These are phyloP conservation scores for Sympetrum striolatum DNA, from an alignment of 2,888 invertebrate species.

Conservation along the genomic window DNA sequence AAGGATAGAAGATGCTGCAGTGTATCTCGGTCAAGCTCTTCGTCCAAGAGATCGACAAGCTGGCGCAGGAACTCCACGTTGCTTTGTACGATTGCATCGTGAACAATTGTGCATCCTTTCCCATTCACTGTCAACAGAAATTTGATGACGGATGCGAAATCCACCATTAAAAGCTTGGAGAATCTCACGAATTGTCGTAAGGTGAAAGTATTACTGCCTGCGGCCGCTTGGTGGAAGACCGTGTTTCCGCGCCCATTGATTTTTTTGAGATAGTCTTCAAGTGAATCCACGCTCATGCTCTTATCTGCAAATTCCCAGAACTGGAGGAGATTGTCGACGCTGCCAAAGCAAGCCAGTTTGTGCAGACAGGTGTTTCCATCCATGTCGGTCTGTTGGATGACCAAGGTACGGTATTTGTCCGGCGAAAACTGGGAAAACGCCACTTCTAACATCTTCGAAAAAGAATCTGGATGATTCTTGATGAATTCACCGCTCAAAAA, in stretches of 20 bases:
- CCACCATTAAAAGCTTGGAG: background rate
- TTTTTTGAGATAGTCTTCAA: background rate
- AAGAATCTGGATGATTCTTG: background rate
- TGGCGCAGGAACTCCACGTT: background rate
- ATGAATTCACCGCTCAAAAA: background rate
- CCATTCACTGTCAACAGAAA: background rate
- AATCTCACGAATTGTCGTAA: background rate
- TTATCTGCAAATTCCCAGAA: constrained; percentile 12
- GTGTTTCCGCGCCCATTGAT: background rate
- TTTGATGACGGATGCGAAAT: background rate
- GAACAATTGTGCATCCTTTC: background rate
- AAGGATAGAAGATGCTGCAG: background rate
- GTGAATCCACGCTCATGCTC: background rate
- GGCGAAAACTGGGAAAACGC: background rate
- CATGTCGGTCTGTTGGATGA: background rate
- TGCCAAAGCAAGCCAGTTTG: background rate
- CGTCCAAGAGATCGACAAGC: background rate
- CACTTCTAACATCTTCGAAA: background rate
- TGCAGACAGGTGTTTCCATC: constrained; percentile 19
- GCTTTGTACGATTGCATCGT: background rate
- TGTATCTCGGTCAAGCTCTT: background rate
- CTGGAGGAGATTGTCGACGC: background rate
- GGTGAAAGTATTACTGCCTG: background rate
- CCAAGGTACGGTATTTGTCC: background rate
- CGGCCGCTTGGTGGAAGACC: background rate